phyloP scores from a whole-genome alignment of 2,113 vertebrate species.

The Meriones unguiculatus region DNA sequence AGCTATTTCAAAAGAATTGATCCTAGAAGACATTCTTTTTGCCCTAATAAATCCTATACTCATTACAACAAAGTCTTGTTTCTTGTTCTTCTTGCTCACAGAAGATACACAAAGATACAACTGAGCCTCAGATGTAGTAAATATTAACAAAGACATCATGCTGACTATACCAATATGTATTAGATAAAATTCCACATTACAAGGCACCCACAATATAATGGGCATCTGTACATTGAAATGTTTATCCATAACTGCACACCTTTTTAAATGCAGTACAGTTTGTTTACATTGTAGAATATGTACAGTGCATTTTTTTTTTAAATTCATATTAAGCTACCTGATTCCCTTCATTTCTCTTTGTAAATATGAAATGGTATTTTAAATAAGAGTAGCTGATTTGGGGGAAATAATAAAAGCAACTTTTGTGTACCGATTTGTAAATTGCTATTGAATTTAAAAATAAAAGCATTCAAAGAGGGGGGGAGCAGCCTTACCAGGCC shows the following conservation, averaged over 20 bases:
- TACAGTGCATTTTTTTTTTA: not conserved
- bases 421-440: constrained; percentile 20
- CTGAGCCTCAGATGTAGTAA: not conserved
- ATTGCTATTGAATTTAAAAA: not conserved
- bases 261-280: constrained; percentile 8
- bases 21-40: not conserved
- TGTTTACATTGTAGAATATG: not conserved
- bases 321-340: constrained; percentile 15
- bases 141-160: not conserved
- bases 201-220: not conserved
- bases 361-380: not conserved
- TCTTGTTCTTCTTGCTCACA: not conserved
- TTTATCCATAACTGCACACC: not conserved
- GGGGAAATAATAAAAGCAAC: not conserved
- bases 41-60: not conserved
- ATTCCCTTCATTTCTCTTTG: not conserved
- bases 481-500: no score
- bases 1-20: not conserved
- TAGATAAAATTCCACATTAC: not conserved
- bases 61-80: not conserved
- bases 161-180: not conserved
- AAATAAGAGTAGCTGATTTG: not conserved
- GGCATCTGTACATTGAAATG: not conserved
- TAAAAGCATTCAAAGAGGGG: no score
- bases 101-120: not conserved